Percentiles rank a stretch among this genome's conserved stretches.
These are phyloP conservation scores for Hyles vespertilio DNA, from an alignment of 1,140 invertebrate species.

Conservation along the genomic window DNA sequence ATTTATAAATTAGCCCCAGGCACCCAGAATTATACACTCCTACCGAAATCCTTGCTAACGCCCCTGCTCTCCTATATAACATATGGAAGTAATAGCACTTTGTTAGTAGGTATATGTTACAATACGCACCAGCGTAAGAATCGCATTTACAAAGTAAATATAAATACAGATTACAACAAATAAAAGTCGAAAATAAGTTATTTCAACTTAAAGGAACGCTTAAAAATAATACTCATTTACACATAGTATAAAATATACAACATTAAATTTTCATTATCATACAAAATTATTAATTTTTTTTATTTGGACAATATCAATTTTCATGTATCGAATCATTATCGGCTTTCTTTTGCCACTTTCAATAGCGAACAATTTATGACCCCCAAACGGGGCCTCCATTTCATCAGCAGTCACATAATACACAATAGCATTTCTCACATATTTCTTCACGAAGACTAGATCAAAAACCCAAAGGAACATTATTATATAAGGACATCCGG, in stretches of 20 bases:
- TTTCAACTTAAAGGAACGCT: constrained; percentile 19
- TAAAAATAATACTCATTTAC: constrained; percentile 18
- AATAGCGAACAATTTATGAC: neutral
- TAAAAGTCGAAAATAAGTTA: constrained; percentile 20
- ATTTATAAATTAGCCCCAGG: neutral
- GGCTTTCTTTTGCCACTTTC: neutral
- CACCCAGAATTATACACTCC: no score
- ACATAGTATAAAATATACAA: constrained; percentile 16
- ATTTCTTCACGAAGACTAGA: constrained; percentile 7
- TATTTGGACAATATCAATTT: no score
- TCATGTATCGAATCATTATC: constrained; percentile 3
- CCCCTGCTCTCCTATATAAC: no score
- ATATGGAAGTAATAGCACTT: no score
- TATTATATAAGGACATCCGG: no score
- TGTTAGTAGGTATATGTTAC: no score
- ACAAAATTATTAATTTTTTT: constrained; percentile 20
- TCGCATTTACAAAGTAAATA: no score
- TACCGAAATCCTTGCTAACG: no score
- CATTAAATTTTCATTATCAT: constrained; percentile 7
- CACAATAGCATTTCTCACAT: constrained; percentile 6
- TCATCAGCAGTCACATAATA: no score
- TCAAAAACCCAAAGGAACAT: neutral
- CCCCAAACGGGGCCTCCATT: no score
- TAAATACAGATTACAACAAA: no score
- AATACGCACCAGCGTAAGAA: no score